Percentiles rank a stretch among this genome's conserved stretches.
Evolutionary conservation across 2,797 vertebrate genomes (phyloP).

Genomic region (Ispidina picta): DNA sequence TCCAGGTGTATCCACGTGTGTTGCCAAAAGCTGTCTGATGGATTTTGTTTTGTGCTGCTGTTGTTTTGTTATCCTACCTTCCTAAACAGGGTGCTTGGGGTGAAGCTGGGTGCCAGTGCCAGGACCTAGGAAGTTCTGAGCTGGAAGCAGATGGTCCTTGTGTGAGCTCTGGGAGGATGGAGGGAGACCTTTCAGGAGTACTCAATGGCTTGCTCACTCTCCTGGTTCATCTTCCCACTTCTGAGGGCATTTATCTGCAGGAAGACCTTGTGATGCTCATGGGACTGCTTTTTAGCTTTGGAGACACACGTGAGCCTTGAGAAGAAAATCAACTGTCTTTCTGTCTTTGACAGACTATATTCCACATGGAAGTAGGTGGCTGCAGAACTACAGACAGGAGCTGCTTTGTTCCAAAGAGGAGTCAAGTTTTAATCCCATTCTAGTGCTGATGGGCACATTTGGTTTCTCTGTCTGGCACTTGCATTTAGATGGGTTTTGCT

Average conservation of each 20-base stretch:
- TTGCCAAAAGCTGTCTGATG: not conserved
- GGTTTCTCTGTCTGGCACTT: not conserved
- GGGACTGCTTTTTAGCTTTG: not conserved
- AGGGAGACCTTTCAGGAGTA: not conserved
- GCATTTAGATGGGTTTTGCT: accelerated
- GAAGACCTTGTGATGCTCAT: not conserved
- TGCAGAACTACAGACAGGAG: not conserved
- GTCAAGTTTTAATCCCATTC: accelerated
- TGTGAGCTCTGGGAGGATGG: not conserved
- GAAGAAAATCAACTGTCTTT: not conserved
- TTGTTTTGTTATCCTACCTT: not conserved
- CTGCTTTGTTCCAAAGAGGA: not conserved
- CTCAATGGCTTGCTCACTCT: not conserved
- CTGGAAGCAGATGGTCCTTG: not conserved
- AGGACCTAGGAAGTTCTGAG: not conserved
- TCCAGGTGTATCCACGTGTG: not conserved
- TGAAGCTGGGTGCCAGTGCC: not conserved
- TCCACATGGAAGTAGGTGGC: not conserved
- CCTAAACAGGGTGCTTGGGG: not conserved
- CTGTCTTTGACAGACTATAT: not conserved
- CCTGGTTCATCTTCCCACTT: not conserved
- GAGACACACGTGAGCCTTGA: not conserved
- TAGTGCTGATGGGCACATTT: not conserved
- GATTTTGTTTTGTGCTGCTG: not conserved
- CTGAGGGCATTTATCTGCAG: not conserved